Conservation (phyloP, 1,140 invertebrate genomes). For the Microvelia longipes region DNA sequence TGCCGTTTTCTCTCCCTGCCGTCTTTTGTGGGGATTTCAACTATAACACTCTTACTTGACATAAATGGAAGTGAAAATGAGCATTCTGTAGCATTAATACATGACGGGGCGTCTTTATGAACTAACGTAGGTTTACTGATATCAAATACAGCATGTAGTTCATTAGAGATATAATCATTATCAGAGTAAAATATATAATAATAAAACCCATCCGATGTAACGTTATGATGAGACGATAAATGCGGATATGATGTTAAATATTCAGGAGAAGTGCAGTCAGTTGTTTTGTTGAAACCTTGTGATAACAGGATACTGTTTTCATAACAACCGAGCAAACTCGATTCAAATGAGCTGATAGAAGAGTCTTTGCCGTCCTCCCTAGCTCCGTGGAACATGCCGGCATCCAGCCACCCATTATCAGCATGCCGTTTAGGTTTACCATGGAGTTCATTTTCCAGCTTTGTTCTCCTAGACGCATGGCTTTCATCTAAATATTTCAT, state of each 20-base stretch:
- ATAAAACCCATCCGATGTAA: slow-evolving; percentile 58
- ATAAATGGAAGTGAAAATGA: slow-evolving; percentile 48
- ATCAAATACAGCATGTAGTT: slow-evolving; percentile 65
- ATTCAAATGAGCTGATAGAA: slow-evolving; percentile 61
- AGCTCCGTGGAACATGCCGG: slow-evolving; percentile 55
- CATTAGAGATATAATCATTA: slow-evolving; percentile 58
- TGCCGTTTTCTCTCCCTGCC: slow-evolving; percentile 57
- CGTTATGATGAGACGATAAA: slow-evolving; percentile 47
- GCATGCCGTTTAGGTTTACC: slow-evolving; percentile 33
- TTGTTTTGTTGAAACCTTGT: slow-evolving; percentile 46
- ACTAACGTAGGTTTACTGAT: slow-evolving; percentile 67
- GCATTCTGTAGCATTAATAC: slow-evolving; percentile 59
- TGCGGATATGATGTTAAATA: slow-evolving; percentile 44
- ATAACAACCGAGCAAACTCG: slow-evolving; percentile 52
- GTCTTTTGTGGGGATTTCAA: slow-evolving; percentile 62
- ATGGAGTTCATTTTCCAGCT: neutral
- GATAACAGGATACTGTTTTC: slow-evolving; percentile 51
- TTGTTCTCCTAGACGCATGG: neutral
- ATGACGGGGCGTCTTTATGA: slow-evolving; percentile 50
- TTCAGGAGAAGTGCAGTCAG: slow-evolving; percentile 45
- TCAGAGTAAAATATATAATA: slow-evolving; percentile 78
- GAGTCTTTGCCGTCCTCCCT: slow-evolving; percentile 46
- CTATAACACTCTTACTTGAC: slow-evolving; percentile 54
- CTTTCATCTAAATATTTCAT: neutral
- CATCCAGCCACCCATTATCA: slow-evolving; percentile 38